Conservation (phyloP, 2,888 invertebrate species). For the Dorcus parallelipipedus region DNA sequence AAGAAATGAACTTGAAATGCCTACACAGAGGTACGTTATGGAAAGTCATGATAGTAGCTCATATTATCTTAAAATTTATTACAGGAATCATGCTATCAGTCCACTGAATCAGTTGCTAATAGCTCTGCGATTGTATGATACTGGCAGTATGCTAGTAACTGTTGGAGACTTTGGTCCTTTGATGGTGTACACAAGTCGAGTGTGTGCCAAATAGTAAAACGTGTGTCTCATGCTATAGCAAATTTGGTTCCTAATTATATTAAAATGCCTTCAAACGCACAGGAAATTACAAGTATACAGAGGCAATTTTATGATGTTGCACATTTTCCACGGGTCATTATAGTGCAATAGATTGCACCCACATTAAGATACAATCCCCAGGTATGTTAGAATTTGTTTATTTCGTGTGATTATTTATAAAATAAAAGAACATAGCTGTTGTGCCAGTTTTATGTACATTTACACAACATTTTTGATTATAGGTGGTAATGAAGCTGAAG, state of each 20-base stretch:
- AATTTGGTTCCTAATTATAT: too few species aligned
- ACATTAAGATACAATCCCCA: constrained; percentile 26
- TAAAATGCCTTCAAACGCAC: too few species aligned
- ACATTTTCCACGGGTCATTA: constrained; percentile 9
- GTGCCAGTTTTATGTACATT: too few species aligned
- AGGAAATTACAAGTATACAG: too few species aligned
- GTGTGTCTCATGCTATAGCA: too few species aligned
- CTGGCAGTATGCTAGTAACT: neutral
- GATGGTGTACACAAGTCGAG: neutral
- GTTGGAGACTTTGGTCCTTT: neutral
- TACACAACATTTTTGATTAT: too few species aligned
- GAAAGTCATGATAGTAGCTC: neutral
- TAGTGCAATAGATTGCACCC: constrained; percentile 24
- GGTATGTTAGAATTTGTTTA: constrained; percentile 3
- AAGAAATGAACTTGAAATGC: neutral
- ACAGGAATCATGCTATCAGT: neutral
- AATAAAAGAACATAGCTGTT: neutral
- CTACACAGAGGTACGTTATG: neutral
- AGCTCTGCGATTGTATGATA: neutral
- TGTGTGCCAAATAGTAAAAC: neutral
- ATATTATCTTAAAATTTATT: neutral
- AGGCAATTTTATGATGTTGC: neutral
- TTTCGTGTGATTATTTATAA: neutral
- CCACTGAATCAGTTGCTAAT: neutral
- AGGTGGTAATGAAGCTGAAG: constrained; percentile 24